A percentile compares a stretch with the other conserved stretches of the same genome.
Conservation (phyloP, 2,888 invertebrate species). For the Lasioglossum zephyrum region DNA sequence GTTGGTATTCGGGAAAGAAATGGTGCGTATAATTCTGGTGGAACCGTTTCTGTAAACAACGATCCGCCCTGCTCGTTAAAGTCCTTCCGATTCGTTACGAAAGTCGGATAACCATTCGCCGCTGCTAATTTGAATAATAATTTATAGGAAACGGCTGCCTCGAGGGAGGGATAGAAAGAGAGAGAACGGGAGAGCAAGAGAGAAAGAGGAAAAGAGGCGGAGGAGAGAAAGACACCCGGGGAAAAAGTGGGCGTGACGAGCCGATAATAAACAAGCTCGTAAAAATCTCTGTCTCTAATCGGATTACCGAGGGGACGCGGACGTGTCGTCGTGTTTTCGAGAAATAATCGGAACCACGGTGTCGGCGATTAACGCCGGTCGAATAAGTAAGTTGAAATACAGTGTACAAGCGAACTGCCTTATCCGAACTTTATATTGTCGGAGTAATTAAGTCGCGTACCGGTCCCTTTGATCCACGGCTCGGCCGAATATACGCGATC, state of each 20-base stretch:
- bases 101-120: slow-evolving; percentile 14
- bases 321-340: slow-evolving; percentile 2
- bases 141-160: slow-evolving; percentile 31
- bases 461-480: not conserved
- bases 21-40: not conserved
- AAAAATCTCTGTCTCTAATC: slow-evolving; percentile 46
- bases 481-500: not conserved
- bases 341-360: slow-evolving; percentile 14
- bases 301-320: slow-evolving; percentile 33
- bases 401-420: not conserved
- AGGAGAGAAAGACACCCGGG: slow-evolving; percentile 6
- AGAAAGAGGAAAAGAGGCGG: not conserved
- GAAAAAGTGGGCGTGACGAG: slow-evolving; percentile 47
- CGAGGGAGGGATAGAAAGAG: not conserved
- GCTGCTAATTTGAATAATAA: slow-evolving; percentile 47
- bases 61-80: not conserved
- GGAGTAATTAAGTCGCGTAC: slow-evolving; percentile 9
- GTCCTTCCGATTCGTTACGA: slow-evolving; percentile 28
- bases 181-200: not conserved
- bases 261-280: slow-evolving; percentile 41
- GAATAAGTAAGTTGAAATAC: slow-evolving; percentile 7
- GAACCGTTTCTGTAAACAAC: slow-evolving; percentile 8
- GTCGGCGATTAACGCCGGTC: not conserved
- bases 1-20: not conserved
- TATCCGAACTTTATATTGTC: not conserved